A percentile compares a stretch with the other conserved stretches of the same genome.
phyloP scores from a whole-genome alignment of 2,797 vertebrate species.

The Xenops minutus region DNA sequence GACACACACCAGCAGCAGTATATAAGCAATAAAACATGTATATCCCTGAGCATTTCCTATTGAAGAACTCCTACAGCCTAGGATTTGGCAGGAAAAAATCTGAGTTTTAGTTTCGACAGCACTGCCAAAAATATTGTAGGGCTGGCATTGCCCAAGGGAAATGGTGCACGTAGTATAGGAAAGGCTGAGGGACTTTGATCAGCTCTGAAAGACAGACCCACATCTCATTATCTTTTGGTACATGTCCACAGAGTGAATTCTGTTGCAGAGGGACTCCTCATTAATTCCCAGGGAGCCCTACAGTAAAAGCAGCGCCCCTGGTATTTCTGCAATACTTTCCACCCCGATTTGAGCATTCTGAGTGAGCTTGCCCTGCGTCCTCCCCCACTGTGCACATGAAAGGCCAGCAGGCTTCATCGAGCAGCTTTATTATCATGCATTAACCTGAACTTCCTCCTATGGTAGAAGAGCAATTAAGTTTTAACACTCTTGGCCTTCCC shows the following conservation, averaged over 20 bases:
- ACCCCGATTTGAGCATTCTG: not conserved
- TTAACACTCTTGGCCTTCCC: conserved; percentile 17
- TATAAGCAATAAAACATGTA: not conserved
- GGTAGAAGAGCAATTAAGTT: not conserved
- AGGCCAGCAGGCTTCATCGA: not conserved
- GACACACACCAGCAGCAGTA: fast-evolving
- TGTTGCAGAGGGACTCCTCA: not conserved
- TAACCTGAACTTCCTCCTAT: conserved; percentile 32
- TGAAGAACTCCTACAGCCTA: not conserved
- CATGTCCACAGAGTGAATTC: not conserved
- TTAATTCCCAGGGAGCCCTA: conserved; percentile 11
- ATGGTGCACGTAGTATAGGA: not conserved
- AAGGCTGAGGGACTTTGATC: not conserved
- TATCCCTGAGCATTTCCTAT: not conserved
- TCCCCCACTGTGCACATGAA: not conserved
- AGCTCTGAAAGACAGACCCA: not conserved
- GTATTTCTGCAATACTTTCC: not conserved
- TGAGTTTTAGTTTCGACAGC: not conserved
- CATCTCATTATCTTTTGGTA: not conserved
- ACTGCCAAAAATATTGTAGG: not conserved
- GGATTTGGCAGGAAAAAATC: not conserved
- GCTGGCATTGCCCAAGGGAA: not conserved
- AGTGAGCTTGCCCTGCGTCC: not conserved
- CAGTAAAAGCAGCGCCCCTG: not conserved
- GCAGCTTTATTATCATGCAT: conserved; percentile 25